Conservation (phyloP, 30 jellyfish, hydroid and myxozoan species). For the Aurelia sp. region DNA sequence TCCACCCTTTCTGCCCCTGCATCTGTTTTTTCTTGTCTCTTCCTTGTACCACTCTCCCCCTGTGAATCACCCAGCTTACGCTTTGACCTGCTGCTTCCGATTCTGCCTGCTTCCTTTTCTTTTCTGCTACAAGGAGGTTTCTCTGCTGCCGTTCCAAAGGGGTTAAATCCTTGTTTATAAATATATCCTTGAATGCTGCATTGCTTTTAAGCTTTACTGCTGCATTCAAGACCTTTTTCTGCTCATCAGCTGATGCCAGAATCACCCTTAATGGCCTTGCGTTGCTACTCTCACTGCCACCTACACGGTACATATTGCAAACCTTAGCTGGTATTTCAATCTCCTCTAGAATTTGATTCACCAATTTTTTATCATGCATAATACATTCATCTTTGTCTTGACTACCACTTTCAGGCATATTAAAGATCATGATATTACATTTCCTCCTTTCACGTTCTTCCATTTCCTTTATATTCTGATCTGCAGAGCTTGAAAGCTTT, state of each 20-base stretch:
- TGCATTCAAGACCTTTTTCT: constrained; percentile 14
- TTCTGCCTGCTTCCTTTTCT: constrained; percentile 31
- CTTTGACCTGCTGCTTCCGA: constrained; percentile 50
- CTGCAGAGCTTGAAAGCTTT: constrained; percentile 16
- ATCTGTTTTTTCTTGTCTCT: constrained; percentile 8
- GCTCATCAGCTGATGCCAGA: constrained; percentile 37
- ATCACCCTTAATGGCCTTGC: constrained; percentile 40
- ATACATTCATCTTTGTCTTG: constrained; percentile 20
- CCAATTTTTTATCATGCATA: constrained; percentile 15
- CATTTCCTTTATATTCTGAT: constrained; percentile 23
- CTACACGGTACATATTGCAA: constrained; percentile 34
- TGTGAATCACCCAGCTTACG: constrained; percentile 39
- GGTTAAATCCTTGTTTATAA: too few relatives aligned
- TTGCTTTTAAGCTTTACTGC: constrained; percentile 38
- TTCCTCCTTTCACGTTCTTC: constrained; percentile 13
- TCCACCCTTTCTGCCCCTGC: too few relatives aligned
- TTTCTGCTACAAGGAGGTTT: background rate
- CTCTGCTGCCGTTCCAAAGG: too few relatives aligned
- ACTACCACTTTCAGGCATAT: constrained; percentile 45
- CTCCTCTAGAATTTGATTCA: constrained; percentile 39
- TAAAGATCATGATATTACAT: constrained; percentile 28
- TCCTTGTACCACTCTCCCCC: constrained; percentile 35
- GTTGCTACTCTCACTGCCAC: constrained; percentile 15
- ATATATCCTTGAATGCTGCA: background rate
- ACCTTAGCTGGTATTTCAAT: constrained; percentile 29